Base-by-base conservation (phyloP, 2,888 invertebrate species). In the Polia nebulosa region DNA sequence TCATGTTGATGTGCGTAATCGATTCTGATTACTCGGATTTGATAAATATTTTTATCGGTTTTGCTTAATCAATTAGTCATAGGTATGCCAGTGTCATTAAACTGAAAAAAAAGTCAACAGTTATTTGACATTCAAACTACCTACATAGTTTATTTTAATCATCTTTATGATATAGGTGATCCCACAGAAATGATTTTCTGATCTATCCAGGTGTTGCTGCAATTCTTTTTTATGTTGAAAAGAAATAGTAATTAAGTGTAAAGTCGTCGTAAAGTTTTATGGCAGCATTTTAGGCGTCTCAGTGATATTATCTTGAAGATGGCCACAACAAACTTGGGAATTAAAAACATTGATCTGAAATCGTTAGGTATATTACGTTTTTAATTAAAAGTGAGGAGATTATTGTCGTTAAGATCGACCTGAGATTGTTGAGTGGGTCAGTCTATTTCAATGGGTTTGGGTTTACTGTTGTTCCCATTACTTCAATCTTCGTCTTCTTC, bases 31-130 rank as follows among this genome's bases (percentile, higher is more conserved):
- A 68, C 60, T 66, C 17, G 25, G 66, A 62, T 64, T 25, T 57
- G 64, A 60, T 67, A 70, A 69, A 61, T 63, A 66, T 74, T 71
- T 78, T 68, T 75, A 80, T 80, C 71, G 67, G 56, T 78, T 70
- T 65, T 68, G 55, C 9, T 57, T 59, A 60, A 66, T 72, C 70
- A 60, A 59, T 63, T 49, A 58, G 27, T 25, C 44, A 27, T 45
- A 57, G 36, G 34, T 62, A 67, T 65, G 47, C 22, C 29, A 22
- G 34, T 41, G 68, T 60, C 32, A 57, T 57, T 72, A 47, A 56
- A 51, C 62, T 56, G 11, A 9, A 45, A 66, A 11, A 45, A 9
- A 17, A 65, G 56, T 53, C 29, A 71, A 34, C 32, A 22, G 20
- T 25, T 60, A 44, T 32, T 63, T 63, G 27, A 13, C 25, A 52